Conservation (phyloP, 2,888 invertebrate genomes). For the Osmoderma eremita region DNA sequence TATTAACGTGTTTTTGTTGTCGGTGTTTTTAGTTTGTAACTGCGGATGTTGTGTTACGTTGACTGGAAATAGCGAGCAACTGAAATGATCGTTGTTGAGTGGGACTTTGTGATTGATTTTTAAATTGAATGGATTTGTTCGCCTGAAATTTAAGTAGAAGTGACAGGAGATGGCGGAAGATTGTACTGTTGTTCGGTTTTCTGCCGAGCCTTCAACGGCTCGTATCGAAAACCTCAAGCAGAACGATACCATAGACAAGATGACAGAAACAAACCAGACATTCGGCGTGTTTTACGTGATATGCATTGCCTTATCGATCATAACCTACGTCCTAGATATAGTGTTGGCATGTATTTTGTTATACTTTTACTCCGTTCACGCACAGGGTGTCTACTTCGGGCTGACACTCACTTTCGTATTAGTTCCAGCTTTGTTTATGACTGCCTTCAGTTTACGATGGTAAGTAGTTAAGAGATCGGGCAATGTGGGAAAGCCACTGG, state of each 20-base stretch:
- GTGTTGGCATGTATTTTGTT: slow-evolving; percentile 61
- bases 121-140: slow-evolving; percentile 4
- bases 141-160: slow-evolving; percentile 7
- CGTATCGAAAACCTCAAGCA: slow-evolving; percentile 61
- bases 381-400: slow-evolving; percentile 63
- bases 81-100: background rate
- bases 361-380: slow-evolving; percentile 61
- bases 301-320: slow-evolving; percentile 63
- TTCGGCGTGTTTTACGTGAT: slow-evolving; percentile 62
- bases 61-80: background rate
- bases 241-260: slow-evolving; percentile 57
- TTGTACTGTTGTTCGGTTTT: slow-evolving; percentile 63
- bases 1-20: slow-evolving; percentile 35
- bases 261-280: slow-evolving; percentile 56
- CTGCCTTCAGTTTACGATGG: slow-evolving; percentile 67
- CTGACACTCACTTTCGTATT: slow-evolving; percentile 66
- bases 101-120: background rate
- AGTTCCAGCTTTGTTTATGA: slow-evolving; percentile 66
- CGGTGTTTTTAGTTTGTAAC: slow-evolving; percentile 7
- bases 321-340: slow-evolving; percentile 63
- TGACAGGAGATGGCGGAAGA: slow-evolving; percentile 60
- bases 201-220: slow-evolving; percentile 61
- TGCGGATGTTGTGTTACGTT: background rate
- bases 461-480: slow-evolving; percentile 53
- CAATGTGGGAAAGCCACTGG: slow-evolving; percentile 23